These are phyloP conservation scores for Cordilura impudica DNA, from an alignment of 2,888 invertebrate genomes.

Conservation along the genomic window DNA sequence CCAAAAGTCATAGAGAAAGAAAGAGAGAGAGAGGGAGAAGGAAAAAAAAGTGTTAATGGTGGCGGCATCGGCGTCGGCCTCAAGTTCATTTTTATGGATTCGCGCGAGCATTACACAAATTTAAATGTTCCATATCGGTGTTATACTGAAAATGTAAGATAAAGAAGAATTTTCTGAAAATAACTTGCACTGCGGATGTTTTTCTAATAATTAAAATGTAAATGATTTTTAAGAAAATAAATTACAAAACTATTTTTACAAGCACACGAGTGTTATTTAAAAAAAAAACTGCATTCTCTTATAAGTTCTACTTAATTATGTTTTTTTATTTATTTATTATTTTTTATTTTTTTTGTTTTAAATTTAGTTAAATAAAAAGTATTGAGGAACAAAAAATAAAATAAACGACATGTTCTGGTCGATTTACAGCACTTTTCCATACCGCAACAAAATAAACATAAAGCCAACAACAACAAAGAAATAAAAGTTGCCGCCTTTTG, in stretches of 20 bases:
- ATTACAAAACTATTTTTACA: not conserved
- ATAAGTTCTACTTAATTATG: not conserved
- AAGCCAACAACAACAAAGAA: slow-evolving; percentile 25
- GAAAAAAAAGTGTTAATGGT: slow-evolving; percentile 70
- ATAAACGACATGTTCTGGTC: slow-evolving; percentile 74
- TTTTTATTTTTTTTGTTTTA: slow-evolving; percentile 45
- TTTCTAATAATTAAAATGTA: not conserved
- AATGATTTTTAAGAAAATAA: not conserved
- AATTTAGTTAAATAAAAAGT: slow-evolving; percentile 63
- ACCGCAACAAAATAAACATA: slow-evolving; percentile 64
- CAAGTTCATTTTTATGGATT: slow-evolving; percentile 72
- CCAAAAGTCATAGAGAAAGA: not conserved
- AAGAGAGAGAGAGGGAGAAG: slow-evolving; percentile 33
- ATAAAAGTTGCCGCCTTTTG: slow-evolving; percentile 39
- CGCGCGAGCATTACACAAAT: slow-evolving; percentile 70
- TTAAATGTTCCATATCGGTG: slow-evolving; percentile 74
- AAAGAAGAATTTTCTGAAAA: slow-evolving; percentile 27
- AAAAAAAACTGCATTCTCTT: not conserved
- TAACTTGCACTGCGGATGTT: slow-evolving; percentile 14
- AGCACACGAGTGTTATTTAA: not conserved
- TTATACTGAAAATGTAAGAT: slow-evolving; percentile 67
- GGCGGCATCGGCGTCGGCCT: slow-evolving; percentile 67
- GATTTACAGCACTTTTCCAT: slow-evolving; percentile 76
- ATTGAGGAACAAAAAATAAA: slow-evolving; percentile 59
- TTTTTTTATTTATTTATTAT: not conserved